Evolutionary conservation across 2,113 vertebrate genomes (phyloP).

Genomic region (Himantopus leucocephalus): DNA sequence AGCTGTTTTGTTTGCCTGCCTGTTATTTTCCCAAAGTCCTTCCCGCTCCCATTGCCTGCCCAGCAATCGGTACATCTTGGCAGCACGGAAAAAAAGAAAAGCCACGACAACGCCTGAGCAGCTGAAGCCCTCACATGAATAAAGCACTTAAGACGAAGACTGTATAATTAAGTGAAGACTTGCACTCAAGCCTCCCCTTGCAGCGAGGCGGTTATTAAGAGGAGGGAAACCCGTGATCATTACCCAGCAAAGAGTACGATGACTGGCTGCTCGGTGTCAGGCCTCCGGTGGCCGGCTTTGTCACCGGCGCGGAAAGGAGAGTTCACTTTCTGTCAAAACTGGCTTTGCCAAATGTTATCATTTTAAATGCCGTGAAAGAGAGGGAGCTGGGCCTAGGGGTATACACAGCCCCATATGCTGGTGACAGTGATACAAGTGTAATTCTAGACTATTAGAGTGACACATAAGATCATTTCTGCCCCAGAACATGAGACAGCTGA

Average conservation of each 20-base stretch:
- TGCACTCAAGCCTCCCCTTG: constrained; percentile 59
- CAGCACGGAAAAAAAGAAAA: background rate
- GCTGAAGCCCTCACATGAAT: constrained; percentile 55
- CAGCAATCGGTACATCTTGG: background rate
- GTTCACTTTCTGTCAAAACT: constrained; percentile 87
- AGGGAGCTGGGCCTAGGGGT: constrained; percentile 92
- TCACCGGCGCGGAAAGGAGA: constrained; percentile 79
- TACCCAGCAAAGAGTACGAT: constrained; percentile 82
- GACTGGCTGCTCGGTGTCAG: constrained; percentile 84
- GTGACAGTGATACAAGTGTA: constrained; percentile 96
- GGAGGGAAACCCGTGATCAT: constrained; percentile 81
- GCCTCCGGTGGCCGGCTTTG: constrained; percentile 86
- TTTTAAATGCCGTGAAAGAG: constrained; percentile 93
- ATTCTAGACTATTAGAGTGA: constrained; percentile 95
- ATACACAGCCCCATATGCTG: constrained; percentile 93
- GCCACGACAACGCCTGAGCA: background rate
- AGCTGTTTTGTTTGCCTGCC: background rate
- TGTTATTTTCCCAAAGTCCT: background rate
- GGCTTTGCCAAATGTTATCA: constrained; percentile 92
- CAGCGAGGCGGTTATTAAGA: constrained; percentile 70
- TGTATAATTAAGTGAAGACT: constrained; percentile 74
- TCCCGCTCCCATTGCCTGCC: background rate
- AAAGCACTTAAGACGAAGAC: constrained; percentile 66
- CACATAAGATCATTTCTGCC: constrained; percentile 86
- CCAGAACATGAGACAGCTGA: constrained; percentile 85